Percentiles rank a stretch among this genome's conserved stretches.
Evolutionary conservation across 2,888 invertebrate species (phyloP).

Genomic region (Drosophila nigricruria): DNA sequence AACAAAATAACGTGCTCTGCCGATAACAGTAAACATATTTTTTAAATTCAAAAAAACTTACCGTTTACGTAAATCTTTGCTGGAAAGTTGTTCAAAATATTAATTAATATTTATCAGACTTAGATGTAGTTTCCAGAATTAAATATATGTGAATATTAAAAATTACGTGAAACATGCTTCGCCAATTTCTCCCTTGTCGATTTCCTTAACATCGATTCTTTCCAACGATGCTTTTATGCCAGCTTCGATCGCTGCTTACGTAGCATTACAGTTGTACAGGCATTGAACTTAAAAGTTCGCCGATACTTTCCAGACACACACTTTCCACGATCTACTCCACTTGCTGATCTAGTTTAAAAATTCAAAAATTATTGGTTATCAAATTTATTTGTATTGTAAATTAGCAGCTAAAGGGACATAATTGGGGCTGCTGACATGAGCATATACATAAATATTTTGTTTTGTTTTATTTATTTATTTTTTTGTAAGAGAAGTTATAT

Average conservation of each 20-base stretch:
- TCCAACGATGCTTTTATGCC: not conserved
- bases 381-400: constrained; percentile 44
- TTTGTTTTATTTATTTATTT: not conserved
- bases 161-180: too few species aligned
- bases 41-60: not conserved
- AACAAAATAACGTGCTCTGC: not conserved
- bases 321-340: not conserved
- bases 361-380: constrained; percentile 17
- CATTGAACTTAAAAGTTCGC: not conserved
- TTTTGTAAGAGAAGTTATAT: constrained; percentile 18
- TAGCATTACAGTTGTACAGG: constrained; percentile 3
- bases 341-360: not conserved
- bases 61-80: not conserved
- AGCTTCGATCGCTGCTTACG: not conserved
- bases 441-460: not conserved
- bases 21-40: not conserved
- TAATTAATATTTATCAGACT: too few species aligned
- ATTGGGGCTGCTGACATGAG: constrained; percentile 8
- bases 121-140: too few species aligned
- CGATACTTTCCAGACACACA: not conserved
- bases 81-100: too few species aligned
- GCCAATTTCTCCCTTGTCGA: not conserved
- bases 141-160: not conserved
- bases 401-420: constrained; percentile 9
- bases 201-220: constrained; percentile 1